Evolutionary conservation across 2,888 invertebrate species (phyloP), one percentile per base, ranked within the genome.

Genomic region (Trichogramma evanescens): DNA sequence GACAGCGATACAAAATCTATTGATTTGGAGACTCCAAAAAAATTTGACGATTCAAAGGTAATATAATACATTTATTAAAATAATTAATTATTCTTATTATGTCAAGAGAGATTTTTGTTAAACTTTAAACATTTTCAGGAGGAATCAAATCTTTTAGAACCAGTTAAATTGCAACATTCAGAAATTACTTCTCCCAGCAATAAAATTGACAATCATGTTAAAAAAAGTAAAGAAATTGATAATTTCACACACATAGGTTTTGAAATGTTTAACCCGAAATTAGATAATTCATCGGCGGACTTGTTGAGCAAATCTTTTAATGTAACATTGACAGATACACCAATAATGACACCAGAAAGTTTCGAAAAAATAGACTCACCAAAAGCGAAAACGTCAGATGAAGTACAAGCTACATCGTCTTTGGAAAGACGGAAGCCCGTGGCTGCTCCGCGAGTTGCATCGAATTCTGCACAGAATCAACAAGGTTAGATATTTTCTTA

Each of bases 401-500:
- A 67, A 9, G 76, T 77, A 61, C 77, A 77, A 68, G 71, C 71
- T n/a, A 64, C 59, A 55, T 71, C 70, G 10, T 69, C 72, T 43
- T 70, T 75, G 38, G 76, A 77, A 54, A 76, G 76, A 65, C 80
- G 81, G 68, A 82, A 74, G 61, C 82, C 85, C 9, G 74, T 81
- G 6, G 82, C 82, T 38, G 84, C 85, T 49, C 86, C 87, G 13
- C 73, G 82, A 68, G 79, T 64, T 58, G 70, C 77, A 66, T 68
- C 76, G 10, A 76, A 75, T 63, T 62, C 73, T 13, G 51, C 54
- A 48, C 26, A 57, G 6, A 59, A 53, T 55, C 59, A 54, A 10
- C 56, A 52, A 63, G 63, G 65, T 65, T 58, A 7, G 38, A 10
- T 41, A 41, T 59, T 42, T 46, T 48, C 38, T 49, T 49, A 41